phyloP scores from a whole-genome alignment of 2,113 vertebrate genomes.

The Heterochromis multidens region DNA sequence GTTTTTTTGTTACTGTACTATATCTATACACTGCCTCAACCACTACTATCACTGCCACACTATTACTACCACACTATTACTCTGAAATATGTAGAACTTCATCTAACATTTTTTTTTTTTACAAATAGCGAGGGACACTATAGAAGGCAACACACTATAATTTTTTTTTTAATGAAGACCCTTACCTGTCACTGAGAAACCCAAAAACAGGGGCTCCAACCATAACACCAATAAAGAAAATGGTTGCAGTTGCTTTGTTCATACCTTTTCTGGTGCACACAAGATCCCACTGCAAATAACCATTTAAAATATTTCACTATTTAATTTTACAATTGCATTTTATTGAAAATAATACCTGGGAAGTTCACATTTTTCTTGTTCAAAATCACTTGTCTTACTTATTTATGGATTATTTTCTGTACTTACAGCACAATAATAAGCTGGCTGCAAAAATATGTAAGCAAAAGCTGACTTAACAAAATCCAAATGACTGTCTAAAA shows the following conservation, averaged over 20 bases:
- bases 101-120: background rate
- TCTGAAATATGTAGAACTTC: too few species aligned
- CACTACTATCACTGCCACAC: too few species aligned
- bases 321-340: background rate
- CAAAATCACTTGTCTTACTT: background rate
- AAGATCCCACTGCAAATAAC: conserved; percentile 84
- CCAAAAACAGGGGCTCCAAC: conserved; percentile 82
- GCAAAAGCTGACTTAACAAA: background rate
- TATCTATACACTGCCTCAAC: too few species aligned
- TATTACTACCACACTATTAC: too few species aligned
- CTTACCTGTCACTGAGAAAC: conserved; percentile 84
- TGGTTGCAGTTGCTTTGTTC: conserved; percentile 79
- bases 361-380: background rate
- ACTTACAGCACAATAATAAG: background rate
- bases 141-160: background rate
- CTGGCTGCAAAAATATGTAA: background rate
- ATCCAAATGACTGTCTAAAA: background rate
- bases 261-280: conserved; percentile 84
- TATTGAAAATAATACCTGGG: background rate
- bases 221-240: conserved; percentile 86
- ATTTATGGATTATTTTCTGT: background rate
- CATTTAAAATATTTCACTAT: background rate
- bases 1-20: too few species aligned
- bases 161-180: background rate
- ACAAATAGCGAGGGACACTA: background rate